Base-by-base conservation (phyloP, 2,888 invertebrate species). In the Coecobrya sp. region DNA sequence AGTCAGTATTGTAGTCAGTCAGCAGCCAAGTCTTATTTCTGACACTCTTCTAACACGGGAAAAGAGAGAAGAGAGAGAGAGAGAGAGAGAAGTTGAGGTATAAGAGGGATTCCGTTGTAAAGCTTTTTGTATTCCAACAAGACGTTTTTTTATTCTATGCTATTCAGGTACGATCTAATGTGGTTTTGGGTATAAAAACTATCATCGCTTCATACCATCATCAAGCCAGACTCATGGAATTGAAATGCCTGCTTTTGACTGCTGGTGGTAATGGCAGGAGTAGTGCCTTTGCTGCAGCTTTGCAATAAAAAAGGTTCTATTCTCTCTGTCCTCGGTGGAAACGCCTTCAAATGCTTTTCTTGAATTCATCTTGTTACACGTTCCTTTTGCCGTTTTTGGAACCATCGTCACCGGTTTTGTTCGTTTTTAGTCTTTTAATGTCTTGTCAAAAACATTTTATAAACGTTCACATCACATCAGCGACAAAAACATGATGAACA, bases 241-340 rank as follows among this genome's bases (percentile, higher is more conserved):
- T 30, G 68, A 81, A 76, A 70, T 89, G 90, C 68, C 86, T 91
- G 90, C 19, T 85, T 91, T 86, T 91, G 90, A 91, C 86, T 87
- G 87, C 36, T 55, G n/a, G 27, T 68, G 2, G 27, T 68, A 5
- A 22, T 22, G 7, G 19, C 22, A 22, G 62, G 4, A 4, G 3
- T n/a, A n/a, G n/a, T 36, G 36, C 36, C 7, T 2, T 7, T 59
- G 59, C 59, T 59, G 59, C 10, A 11, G 65, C 65, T n/a, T 65
- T 82, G 73, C 84, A 89, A 84, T 89, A 89, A 81, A 68, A 90
- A 90, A 59, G 42, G 1, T 49, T 76, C 70, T 85, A 27, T 25
- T 8, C 65, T 76, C 70, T 85, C 59, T 25, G 25, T 84, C 62
- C 11, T 19, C 5, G 81, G 55, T 55, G 30, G 55, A 55, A 55